These are phyloP conservation scores for Thelaira solivaga DNA, from an alignment of 2,888 invertebrate species.

Conservation along the genomic window DNA sequence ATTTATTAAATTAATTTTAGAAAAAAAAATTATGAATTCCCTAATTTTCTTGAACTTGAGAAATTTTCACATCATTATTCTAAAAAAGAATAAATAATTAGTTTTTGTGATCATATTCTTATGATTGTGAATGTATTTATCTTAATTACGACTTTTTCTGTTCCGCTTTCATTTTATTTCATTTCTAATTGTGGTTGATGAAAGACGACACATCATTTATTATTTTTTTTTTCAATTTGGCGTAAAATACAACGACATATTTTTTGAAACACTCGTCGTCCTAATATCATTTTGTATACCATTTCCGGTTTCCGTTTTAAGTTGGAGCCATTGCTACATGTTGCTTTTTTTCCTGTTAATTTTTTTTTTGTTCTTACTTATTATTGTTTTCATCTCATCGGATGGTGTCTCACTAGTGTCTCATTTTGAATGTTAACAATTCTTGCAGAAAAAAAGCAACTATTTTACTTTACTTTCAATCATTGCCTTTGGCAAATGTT, in stretches of 20 bases:
- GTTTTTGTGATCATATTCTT: not conserved
- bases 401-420: constrained; percentile 56
- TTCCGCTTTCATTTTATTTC: constrained; percentile 37
- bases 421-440: constrained; percentile 43
- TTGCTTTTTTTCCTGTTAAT: not conserved
- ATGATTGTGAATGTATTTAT: not conserved
- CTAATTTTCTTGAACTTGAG: no score
- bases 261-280: constrained; percentile 25
- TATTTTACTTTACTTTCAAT: constrained; percentile 39
- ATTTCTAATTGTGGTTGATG: constrained; percentile 61
- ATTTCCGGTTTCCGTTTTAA: constrained; percentile 61
- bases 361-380: not conserved
- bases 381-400: constrained; percentile 54
- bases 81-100: no score
- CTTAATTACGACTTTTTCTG: constrained; percentile 11
- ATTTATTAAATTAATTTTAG: no score
- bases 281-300: constrained; percentile 52
- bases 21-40: no score
- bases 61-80: no score
- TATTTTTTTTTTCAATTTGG: not conserved
- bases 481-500: constrained; percentile 46
- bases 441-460: not conserved
- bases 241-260: constrained; percentile 15
- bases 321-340: constrained; percentile 34
- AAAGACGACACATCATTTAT: constrained; percentile 46